Percentiles rank a stretch among this genome's conserved stretches.
Conservation (phyloP, 2,888 invertebrate species). For the Diploptera punctata region DNA sequence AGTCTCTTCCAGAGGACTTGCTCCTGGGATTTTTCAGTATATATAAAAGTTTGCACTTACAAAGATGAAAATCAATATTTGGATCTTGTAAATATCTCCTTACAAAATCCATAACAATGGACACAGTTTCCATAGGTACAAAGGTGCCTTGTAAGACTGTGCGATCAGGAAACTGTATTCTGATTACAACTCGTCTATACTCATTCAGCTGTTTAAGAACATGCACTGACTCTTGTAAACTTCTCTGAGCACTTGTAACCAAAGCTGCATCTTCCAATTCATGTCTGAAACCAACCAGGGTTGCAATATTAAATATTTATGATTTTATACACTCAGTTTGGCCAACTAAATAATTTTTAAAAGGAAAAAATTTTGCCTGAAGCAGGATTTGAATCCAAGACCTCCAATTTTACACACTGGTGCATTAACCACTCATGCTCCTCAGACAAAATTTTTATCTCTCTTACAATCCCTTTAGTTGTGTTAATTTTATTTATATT, state of each 20-base stretch:
- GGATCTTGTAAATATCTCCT: conserved; percentile 70
- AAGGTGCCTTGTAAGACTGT: conserved; percentile 88
- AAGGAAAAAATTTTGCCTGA: no score
- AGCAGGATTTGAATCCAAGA: no score
- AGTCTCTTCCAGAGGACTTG: no score
- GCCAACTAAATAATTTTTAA: no score
- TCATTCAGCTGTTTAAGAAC: conserved; percentile 65
- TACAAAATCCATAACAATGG: conserved; percentile 75
- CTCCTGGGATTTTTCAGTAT: no score
- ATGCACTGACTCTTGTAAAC: conserved; percentile 63
- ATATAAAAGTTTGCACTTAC: conserved; percentile 65
- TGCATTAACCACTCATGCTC: no score
- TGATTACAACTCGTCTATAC: conserved; percentile 79
- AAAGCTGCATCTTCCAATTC: conserved; percentile 77
- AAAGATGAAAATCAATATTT: conserved; percentile 75
- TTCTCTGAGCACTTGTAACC: conserved; percentile 68
- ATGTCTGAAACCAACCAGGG: conserved; percentile 56
- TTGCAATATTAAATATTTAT: no score
- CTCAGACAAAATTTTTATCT: no score
- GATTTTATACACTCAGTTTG: no score
- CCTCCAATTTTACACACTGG: no score
- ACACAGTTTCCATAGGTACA: conserved; percentile 74
- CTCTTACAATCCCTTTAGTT: no score
- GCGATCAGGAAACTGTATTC: conserved; percentile 87
- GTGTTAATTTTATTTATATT: no score